Conservation (phyloP, 2,888 invertebrate genomes). For the Lasioglossum oenotherae region DNA sequence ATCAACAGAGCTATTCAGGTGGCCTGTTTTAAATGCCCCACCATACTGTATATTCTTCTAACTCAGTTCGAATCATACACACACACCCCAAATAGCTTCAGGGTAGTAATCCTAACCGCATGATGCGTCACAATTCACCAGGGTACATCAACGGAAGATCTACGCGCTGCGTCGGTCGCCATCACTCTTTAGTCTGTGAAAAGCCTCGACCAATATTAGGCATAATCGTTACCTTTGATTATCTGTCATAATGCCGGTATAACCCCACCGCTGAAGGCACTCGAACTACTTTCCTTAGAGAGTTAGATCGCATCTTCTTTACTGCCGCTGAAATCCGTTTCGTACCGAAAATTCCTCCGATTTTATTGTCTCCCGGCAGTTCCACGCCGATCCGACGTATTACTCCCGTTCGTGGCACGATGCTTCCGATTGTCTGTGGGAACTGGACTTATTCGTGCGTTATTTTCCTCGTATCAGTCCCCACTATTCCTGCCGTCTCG, state of each 20-base stretch:
- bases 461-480: background rate
- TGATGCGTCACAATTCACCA: background rate
- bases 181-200: background rate
- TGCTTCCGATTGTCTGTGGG: slow-evolving; percentile 9
- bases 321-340: background rate
- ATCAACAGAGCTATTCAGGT: background rate
- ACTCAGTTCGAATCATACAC: background rate
- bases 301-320: background rate
- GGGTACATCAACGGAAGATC: background rate
- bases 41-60: too few relatives aligned
- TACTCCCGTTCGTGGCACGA: slow-evolving; percentile 8
- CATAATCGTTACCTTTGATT: background rate
- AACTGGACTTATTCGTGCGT: slow-evolving; percentile 13
- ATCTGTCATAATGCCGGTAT: slow-evolving; percentile 26
- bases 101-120: background rate
- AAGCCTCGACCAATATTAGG: background rate
- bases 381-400: background rate
- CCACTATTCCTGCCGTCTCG: slow-evolving; percentile 10
- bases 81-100: background rate
- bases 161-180: background rate
- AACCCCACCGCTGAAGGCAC: background rate
- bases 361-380: slow-evolving; percentile 12
- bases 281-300: background rate
- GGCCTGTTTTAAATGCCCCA: background rate
- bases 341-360: background rate